Conservation (phyloP, 2,888 invertebrate genomes). For the Torymus aiolomorphi region DNA sequence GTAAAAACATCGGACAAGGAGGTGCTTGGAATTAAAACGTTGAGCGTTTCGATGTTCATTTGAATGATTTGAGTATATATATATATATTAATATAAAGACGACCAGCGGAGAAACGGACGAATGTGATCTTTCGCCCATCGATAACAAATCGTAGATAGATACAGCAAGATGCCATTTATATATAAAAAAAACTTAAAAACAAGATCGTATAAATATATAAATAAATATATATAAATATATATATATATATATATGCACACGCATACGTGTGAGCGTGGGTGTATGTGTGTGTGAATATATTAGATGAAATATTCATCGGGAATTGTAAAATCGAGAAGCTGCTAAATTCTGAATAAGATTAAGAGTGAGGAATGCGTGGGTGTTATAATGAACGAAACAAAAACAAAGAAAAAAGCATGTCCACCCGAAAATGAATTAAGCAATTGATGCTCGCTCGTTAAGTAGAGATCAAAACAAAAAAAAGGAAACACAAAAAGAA, state of each 20-base stretch:
- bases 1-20: constrained; percentile 6
- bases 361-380: constrained; percentile 5
- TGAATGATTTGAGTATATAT: neutral
- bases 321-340: constrained; percentile 60
- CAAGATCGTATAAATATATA: constrained; percentile 50
- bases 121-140: constrained; percentile 61
- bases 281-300: constrained; percentile 57
- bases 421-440: constrained; percentile 57
- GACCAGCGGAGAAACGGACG: constrained; percentile 37
- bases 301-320: constrained; percentile 60
- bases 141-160: constrained; percentile 56
- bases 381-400: constrained; percentile 42
- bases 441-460: constrained; percentile 51
- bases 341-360: constrained; percentile 41
- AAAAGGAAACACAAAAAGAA: constrained; percentile 61
- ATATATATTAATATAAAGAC: neutral
- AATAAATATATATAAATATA: constrained; percentile 47
- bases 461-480: constrained; percentile 46
- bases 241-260: constrained; percentile 53
- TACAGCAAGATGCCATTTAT: constrained; percentile 58
- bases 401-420: constrained; percentile 58
- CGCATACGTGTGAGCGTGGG: too few species aligned
- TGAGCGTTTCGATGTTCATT: constrained; percentile 4
- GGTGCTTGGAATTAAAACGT: constrained; percentile 19
- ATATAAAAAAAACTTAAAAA: constrained; percentile 55